Evolutionary conservation across 2,113 vertebrate species (phyloP), one percentile per base, ranked within the genome.

Genomic region (Harpagus bidentatus): DNA sequence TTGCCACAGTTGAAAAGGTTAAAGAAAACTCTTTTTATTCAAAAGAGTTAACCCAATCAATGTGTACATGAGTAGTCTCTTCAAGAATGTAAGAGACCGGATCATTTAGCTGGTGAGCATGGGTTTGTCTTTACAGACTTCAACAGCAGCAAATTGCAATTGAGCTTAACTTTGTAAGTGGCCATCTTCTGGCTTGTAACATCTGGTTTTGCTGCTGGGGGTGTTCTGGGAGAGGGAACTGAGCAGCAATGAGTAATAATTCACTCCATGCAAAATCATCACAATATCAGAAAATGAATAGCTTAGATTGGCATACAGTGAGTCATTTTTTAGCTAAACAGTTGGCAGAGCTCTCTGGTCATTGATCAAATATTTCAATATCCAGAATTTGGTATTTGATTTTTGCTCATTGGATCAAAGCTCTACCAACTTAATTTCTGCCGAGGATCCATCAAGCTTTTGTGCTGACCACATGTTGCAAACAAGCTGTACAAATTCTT

Each of bases 321-420:
- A 97, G 95, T 79, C 67, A 83, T 93, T 96, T 93, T 36, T 90
- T 95, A 78, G 94, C 87, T 94, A 93, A 98, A 95, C 22, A 96
- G 72, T 90, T 90, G 72, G 59, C 92, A 92, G 80, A 96, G 42
- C 45, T 94, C 56, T 96, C 65, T 97, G 92, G 65, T 95, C 88
- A 90, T 91, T 96, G 95, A 97, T 96, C 93, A 97, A 95, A 90
- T 62, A 86, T 95, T 93, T 97, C 93, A 96, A 31, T 96, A 82
- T 80, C 76, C 86, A 96, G 86, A 90, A 95, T 94, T 95, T 67
- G 72, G 23, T 93, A 53, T 95, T 95, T 97, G n/a, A 88, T 93
- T 97, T 94, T 88, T 94, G 63, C 71, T 91, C 34, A 38, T 95
- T 96, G 83, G 77, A 82, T 95, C 43, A 95, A 76, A 95, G 88